Conservation (phyloP, 1,140 invertebrate species). For the roundworm (Caenorhabditis elegans) region DNA sequence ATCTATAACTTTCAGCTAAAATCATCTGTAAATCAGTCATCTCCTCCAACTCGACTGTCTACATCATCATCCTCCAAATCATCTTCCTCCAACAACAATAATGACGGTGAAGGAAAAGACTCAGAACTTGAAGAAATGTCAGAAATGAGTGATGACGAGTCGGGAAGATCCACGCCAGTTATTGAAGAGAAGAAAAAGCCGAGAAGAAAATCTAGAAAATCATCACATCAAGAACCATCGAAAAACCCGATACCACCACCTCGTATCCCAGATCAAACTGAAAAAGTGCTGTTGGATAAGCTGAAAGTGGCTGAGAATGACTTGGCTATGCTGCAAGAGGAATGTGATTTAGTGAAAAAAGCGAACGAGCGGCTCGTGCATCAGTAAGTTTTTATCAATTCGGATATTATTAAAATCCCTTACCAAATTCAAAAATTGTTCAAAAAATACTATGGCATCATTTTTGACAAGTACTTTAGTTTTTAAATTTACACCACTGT, state of each 20-base stretch:
- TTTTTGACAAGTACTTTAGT: no score
- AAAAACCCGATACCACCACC: neutral
- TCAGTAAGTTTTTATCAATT: neutral
- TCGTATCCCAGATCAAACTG: neutral
- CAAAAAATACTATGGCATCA: no score
- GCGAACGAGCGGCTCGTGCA: constrained; percentile 53
- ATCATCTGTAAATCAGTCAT: neutral
- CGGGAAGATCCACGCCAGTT: neutral
- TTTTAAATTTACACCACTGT: no score
- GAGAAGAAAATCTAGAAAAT: neutral
- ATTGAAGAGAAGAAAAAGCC: neutral
- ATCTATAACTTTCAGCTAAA: neutral
- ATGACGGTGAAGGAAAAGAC: neutral
- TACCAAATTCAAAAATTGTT: no score
- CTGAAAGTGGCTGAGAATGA: constrained; percentile 37
- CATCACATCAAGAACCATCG: neutral
- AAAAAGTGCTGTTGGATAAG: neutral
- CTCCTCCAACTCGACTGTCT: neutral
- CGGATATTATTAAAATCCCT: no score
- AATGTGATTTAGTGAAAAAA: constrained; percentile 45
- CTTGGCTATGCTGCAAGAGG: constrained; percentile 47
- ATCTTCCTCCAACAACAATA: neutral
- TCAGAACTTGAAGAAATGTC: constrained; percentile 10
- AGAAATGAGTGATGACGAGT: neutral
- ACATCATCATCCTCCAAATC: neutral